These are phyloP conservation scores for Reinhardtius hippoglossoides DNA, from an alignment of 2,113 vertebrate species.

Conservation along the genomic window DNA sequence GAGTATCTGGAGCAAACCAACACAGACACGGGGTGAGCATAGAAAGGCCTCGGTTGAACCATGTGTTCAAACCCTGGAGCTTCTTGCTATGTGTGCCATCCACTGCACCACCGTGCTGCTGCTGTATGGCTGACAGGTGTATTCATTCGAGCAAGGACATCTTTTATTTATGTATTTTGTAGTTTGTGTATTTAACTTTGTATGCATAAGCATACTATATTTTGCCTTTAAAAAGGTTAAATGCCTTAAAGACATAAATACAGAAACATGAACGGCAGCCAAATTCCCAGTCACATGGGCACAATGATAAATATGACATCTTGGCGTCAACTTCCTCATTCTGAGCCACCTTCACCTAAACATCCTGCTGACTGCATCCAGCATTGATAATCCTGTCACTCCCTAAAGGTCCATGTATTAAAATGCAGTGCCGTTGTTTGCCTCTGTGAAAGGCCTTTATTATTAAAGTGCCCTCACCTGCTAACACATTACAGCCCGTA, in stretches of 20 bases:
- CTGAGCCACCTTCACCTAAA: conserved; percentile 2
- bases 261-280: background rate
- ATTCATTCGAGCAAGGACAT: background rate
- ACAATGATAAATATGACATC: conserved; percentile 1
- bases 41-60: too few relatives aligned
- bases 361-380: conserved; percentile 35
- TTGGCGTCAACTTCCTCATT: conserved; percentile 3
- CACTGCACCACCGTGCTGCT: background rate
- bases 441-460: conserved; percentile 72
- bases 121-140: background rate
- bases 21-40: too few relatives aligned
- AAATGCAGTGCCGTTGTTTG: conserved; percentile 68
- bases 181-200: background rate
- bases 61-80: too few relatives aligned
- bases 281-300: background rate
- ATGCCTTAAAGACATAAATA: background rate
- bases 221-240: background rate
- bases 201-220: background rate
- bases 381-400: conserved; percentile 49
- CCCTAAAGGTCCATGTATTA: conserved; percentile 35
- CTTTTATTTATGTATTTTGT: background rate
- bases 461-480: conserved; percentile 78
- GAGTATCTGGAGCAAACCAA: too few relatives aligned
- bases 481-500: conserved; percentile 72
- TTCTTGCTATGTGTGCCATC: too few relatives aligned